A percentile compares a stretch with the other conserved stretches of the same genome.
phyloP scores from a whole-genome alignment of 2,888 invertebrate genomes.

The Agrotis segetum region DNA sequence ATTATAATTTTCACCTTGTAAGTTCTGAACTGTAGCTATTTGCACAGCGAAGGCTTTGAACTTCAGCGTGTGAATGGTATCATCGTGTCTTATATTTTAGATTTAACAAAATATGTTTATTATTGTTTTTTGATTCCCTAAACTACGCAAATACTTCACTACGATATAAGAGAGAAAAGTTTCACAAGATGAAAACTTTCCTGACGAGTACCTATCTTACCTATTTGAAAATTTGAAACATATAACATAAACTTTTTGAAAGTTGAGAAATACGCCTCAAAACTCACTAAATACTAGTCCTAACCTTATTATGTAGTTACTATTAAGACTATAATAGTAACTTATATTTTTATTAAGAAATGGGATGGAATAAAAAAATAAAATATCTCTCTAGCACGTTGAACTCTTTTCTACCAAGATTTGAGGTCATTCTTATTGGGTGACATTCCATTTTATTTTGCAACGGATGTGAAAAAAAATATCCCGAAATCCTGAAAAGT shows the following conservation, averaged over 20 bases:
- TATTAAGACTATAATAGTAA: background rate
- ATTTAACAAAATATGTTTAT: too few species aligned
- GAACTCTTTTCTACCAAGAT: constrained; percentile 37
- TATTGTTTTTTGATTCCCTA: background rate
- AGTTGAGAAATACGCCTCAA: background rate
- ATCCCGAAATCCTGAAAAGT: background rate
- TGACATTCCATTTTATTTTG: background rate
- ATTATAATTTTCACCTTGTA: constrained; percentile 17
- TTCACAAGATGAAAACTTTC: background rate
- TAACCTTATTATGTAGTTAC: background rate
- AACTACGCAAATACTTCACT: background rate
- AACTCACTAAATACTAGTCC: background rate
- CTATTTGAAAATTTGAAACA: too few species aligned
- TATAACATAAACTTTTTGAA: too few species aligned
- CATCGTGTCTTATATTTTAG: background rate
- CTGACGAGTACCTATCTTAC: too few species aligned
- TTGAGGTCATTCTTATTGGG: background rate
- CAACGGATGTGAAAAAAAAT: background rate
- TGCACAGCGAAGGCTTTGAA: background rate
- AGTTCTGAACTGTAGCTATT: constrained; percentile 9
- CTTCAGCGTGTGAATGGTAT: background rate
- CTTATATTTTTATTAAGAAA: background rate
- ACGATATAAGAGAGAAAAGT: background rate
- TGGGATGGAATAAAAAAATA: background rate
- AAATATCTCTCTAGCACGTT: constrained; percentile 16